These are phyloP conservation scores for Stomorhina lunata DNA, from an alignment of 2,888 invertebrate species.

Conservation along the genomic window DNA sequence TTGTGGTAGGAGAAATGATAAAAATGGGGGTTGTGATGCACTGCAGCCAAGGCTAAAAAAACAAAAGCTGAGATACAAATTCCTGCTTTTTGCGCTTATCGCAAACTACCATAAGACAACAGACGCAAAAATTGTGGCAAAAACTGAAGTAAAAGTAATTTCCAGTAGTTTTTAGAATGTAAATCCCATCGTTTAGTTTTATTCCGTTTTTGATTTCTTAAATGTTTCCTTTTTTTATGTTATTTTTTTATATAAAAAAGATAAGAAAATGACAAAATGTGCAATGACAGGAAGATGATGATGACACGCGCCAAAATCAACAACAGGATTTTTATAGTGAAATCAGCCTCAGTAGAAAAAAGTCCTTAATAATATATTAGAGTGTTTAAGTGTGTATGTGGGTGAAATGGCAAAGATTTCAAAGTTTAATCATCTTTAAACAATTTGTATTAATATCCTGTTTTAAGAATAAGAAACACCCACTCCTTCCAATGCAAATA, in stretches of 20 bases:
- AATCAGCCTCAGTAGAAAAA: not conserved
- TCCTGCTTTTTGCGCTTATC: constrained; percentile 30
- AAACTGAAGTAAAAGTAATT: constrained; percentile 18
- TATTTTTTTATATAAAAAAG: constrained; percentile 18
- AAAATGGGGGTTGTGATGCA: not conserved
- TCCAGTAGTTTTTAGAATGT: constrained; percentile 34
- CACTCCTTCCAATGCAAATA: not conserved
- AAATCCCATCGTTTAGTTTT: constrained; percentile 31
- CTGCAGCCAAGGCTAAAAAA: constrained; percentile 15
- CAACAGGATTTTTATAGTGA: constrained; percentile 15
- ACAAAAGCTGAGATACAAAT: not conserved
- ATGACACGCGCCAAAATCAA: constrained; percentile 58
- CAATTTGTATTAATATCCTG: constrained; percentile 27
- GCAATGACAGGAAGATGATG: constrained; percentile 41
- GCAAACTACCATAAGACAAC: constrained; percentile 16
- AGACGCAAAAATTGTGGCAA: not conserved
- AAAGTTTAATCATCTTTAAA: constrained; percentile 47
- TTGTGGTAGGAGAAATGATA: not conserved
- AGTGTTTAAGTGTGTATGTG: not conserved
- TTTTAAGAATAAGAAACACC: not conserved
- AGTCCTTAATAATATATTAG: not conserved
- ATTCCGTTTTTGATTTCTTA: too few relatives aligned
- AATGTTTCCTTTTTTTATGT: not conserved
- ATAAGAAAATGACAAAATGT: constrained; percentile 45
- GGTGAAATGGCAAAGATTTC: constrained; percentile 30